Evolutionary conservation across 1,140 invertebrate genomes (phyloP).

Genomic region (Phortica variegata): DNA sequence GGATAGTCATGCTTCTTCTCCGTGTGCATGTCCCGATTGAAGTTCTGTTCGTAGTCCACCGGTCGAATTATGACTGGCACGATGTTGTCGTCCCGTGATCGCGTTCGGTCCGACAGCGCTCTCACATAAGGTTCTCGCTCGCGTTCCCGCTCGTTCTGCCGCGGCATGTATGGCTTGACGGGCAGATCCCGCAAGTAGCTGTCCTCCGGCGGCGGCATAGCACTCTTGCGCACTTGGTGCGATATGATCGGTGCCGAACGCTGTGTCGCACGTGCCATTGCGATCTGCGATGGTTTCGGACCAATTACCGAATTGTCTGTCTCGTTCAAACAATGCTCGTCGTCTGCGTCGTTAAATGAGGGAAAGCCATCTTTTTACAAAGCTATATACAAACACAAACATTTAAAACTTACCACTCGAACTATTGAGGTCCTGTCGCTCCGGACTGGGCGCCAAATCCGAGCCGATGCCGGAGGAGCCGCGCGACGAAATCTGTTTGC

Average conservation of each 20-base stretch:
- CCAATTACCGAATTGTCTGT: slow-evolving; percentile 53
- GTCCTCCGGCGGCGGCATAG: slow-evolving; percentile 50
- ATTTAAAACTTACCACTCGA: slow-evolving; percentile 59
- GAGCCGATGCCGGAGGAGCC: slow-evolving; percentile 81
- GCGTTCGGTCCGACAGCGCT: neutral
- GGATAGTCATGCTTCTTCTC: slow-evolving; percentile 29
- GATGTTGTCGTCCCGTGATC: slow-evolving; percentile 46
- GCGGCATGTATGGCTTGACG: slow-evolving; percentile 45
- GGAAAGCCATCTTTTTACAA: neutral
- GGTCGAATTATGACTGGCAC: slow-evolving; percentile 51
- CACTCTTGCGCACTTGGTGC: slow-evolving; percentile 42
- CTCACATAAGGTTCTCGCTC: neutral
- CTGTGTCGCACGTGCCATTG: too few relatives aligned
- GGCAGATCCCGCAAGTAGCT: slow-evolving; percentile 48
- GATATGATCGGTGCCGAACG: slow-evolving; percentile 17
- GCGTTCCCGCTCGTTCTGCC: slow-evolving; percentile 20
- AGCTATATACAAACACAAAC: neutral
- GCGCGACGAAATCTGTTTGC: slow-evolving; percentile 62
- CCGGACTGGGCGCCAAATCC: slow-evolving; percentile 80
- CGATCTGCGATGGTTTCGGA: slow-evolving; percentile 48
- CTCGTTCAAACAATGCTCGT: slow-evolving; percentile 54
- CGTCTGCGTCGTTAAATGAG: slow-evolving; percentile 23
- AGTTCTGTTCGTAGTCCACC: slow-evolving; percentile 51
- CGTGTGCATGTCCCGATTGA: slow-evolving; percentile 46
- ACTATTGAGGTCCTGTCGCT: slow-evolving; percentile 61